Evolutionary conservation across 2,113 vertebrate species (phyloP).

Genomic region (Trinectes maculatus): DNA sequence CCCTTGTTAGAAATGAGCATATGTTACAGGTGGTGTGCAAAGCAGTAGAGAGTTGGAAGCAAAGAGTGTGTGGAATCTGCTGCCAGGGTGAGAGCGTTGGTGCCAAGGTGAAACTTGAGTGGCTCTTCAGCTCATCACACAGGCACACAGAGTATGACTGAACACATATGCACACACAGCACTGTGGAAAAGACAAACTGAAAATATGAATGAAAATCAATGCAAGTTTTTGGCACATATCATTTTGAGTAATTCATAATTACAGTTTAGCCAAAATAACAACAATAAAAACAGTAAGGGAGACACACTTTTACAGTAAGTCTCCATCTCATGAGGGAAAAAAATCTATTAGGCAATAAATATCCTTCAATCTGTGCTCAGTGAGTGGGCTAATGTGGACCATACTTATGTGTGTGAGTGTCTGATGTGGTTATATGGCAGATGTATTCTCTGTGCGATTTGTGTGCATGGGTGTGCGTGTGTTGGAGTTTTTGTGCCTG

Average conservation of each 20-base stretch:
- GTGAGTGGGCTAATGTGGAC: conserved; percentile 74
- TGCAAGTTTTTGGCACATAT: conserved; percentile 24
- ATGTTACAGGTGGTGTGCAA: conserved; percentile 80
- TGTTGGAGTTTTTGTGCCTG: conserved; percentile 51
- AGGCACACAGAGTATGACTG: conserved; percentile 12
- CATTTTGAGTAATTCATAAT: conserved; percentile 46
- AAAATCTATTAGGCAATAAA: conserved; percentile 73
- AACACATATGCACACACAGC: conserved; percentile 35
- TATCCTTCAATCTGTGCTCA: conserved; percentile 64
- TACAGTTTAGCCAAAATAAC: conserved; percentile 9
- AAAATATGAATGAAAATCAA: conserved; percentile 55
- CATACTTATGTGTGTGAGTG: conserved; percentile 61
- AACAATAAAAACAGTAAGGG: not conserved
- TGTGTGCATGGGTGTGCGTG: conserved; percentile 31
- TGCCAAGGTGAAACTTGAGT: conserved; percentile 76
- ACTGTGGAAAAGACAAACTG: conserved; percentile 20
- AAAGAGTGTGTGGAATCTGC: conserved; percentile 50
- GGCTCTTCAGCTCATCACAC: conserved; percentile 41
- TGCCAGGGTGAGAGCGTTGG: conserved; percentile 65
- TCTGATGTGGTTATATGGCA: conserved; percentile 72
- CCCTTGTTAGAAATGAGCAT: conserved; percentile 67
- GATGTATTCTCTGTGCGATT: conserved; percentile 58
- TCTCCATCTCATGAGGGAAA: conserved; percentile 58
- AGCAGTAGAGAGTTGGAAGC: conserved; percentile 61
- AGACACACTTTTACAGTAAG: conserved; percentile 62